These are phyloP conservation scores for Lepidostoma basale DNA, from an alignment of 1,140 invertebrate genomes.

Conservation along the genomic window DNA sequence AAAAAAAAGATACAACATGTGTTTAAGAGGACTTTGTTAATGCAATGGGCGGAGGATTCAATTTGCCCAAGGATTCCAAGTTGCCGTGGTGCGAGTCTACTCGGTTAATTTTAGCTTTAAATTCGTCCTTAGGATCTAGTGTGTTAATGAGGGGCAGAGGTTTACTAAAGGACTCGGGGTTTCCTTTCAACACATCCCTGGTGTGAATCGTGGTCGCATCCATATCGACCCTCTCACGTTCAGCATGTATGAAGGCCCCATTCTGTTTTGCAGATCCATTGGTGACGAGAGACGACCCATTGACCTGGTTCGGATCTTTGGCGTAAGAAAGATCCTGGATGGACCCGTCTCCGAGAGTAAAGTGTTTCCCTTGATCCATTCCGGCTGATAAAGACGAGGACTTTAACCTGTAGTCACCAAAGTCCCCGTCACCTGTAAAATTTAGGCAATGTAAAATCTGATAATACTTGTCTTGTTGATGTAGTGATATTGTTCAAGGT, in stretches of 20 bases:
- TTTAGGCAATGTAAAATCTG: too few relatives aligned
- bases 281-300: constrained; percentile 44
- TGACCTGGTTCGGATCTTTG: constrained; percentile 48
- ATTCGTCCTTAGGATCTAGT: constrained; percentile 48
- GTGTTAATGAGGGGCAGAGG: constrained; percentile 31
- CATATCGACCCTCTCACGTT: constrained; percentile 45
- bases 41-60: constrained; percentile 3
- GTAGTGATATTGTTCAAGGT: too few relatives aligned
- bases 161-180: constrained; percentile 17
- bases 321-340: constrained; percentile 31
- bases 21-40: constrained; percentile 1
- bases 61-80: constrained; percentile 50
- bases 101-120: constrained; percentile 60
- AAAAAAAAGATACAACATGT: too few relatives aligned
- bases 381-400: constrained; percentile 40
- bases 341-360: constrained; percentile 33
- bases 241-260: constrained; percentile 52
- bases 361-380: constrained; percentile 19
- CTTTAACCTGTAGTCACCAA: constrained; percentile 31
- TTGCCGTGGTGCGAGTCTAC: constrained; percentile 59
- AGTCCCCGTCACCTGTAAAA: constrained; percentile 12
- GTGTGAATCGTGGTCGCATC: neutral
- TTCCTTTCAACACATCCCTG: neutral
- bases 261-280: constrained; percentile 49
- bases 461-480: too few relatives aligned